phyloP scores from a whole-genome alignment of 2,888 invertebrate genomes.

The Carpatolechia fugitivella region DNA sequence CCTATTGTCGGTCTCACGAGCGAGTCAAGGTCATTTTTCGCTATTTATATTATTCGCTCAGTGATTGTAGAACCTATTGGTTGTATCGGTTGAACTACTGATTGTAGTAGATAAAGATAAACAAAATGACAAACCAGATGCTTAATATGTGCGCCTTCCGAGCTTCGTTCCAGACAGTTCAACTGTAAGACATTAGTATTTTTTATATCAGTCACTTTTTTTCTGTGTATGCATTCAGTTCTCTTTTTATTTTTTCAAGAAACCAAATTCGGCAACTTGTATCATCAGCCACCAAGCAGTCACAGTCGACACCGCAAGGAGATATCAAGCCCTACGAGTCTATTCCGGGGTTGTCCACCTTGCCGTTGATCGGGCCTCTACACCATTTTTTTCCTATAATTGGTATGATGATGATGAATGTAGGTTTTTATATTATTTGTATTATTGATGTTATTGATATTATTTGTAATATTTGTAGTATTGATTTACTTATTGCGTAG shows the following conservation, averaged over 20 bases:
- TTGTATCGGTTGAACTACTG: not conserved
- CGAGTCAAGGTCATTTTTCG: no score
- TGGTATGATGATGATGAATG: slow-evolving; percentile 36
- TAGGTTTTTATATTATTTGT: no score
- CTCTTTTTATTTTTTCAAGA: no score
- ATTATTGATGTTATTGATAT: no score
- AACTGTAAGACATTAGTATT: not conserved
- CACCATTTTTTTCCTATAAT: slow-evolving; percentile 58
- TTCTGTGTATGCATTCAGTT: no score
- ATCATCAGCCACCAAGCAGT: slow-evolving; percentile 4
- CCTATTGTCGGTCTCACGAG: no score
- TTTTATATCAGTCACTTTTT: no score
- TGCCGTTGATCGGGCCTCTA: slow-evolving; percentile 57
- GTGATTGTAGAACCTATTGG: not conserved
- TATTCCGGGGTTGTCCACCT: slow-evolving; percentile 56
- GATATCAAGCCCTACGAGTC: slow-evolving; percentile 46
- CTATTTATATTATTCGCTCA: not conserved
- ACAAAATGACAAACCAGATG: not conserved
- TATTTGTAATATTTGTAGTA: no score
- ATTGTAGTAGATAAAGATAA: not conserved
- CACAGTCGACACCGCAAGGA: slow-evolving; percentile 8
- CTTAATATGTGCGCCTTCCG: not conserved
- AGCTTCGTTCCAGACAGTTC: not conserved
- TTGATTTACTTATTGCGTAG: no score
- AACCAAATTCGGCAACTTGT: slow-evolving; percentile 25